Evolutionary conservation across 2,797 vertebrate genomes (phyloP), one percentile per base, ranked within the genome.

Genomic region (Myripristis jacobus): DNA sequence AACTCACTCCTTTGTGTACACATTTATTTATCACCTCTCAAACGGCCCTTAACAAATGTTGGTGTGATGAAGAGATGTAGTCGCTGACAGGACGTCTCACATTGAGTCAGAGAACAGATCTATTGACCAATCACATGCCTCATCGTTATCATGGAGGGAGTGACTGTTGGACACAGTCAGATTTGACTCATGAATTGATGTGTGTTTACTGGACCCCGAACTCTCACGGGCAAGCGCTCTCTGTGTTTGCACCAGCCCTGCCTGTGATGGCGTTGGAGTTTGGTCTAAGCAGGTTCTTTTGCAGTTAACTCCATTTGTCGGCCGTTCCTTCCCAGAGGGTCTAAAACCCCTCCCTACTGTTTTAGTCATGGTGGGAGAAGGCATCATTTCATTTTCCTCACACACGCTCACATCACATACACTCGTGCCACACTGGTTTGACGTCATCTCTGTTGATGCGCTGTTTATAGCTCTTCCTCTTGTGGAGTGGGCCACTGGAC

Each of bases 51-150:
- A 2, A 12, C 11, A 12, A 11, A 10, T 38, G 36, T 38, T 38
- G 36, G 13, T 38, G 11, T 13, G 9, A 38, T 3, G 9, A 38
- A 38, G 36, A 38, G 12, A 12, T 10, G 2, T 13, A 5, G 12
- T 34, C 4, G 9, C 54, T 46, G 36, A 36, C 36, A 51, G 38
- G n/a, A 31, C 13, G 22, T 73, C 48, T 89, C 70, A 90, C 21
- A 76, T 1, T 0, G 84, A 90, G 66, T 92, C 90, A 25, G 87
- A 85, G 69, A 93, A 93, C 22, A 93, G 78, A 81, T 93, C 92
- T 85, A 70, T 86, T 1, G 91, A 92, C 81, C 83, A 92, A 78
- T 92, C 82, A 81, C 70, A 88, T 1, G 52, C 48, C 43, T 80
- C 60, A 13, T 64, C 77, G 16, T 70, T 62, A 12, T 80, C 65